Evolutionary conservation across 2,888 invertebrate species (phyloP).

Genomic region (Buathra laborator): DNA sequence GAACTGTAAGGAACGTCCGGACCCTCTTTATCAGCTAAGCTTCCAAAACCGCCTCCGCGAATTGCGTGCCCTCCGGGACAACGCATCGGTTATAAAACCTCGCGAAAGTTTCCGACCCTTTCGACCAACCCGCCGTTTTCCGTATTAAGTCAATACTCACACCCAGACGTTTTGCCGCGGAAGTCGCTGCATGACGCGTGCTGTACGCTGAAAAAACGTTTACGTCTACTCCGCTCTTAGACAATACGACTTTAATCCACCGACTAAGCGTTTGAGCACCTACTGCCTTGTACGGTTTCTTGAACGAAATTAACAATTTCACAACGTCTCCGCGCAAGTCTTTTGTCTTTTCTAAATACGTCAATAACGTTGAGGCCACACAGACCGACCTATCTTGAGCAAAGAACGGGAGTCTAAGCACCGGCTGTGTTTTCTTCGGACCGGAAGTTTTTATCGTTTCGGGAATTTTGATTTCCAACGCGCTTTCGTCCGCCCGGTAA

Average conservation of each 20-base stretch:
- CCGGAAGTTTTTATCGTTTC: not conserved
- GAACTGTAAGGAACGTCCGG: too few relatives aligned
- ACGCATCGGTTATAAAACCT: slow-evolving; percentile 34
- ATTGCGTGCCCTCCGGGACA: not conserved
- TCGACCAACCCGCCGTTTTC: slow-evolving; percentile 51
- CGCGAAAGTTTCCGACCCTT: slow-evolving; percentile 39
- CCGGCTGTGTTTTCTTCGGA: not conserved
- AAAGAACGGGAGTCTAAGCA: not conserved
- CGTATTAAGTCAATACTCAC: slow-evolving; percentile 39
- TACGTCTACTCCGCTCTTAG: slow-evolving; percentile 55
- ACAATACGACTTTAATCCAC: slow-evolving; percentile 53
- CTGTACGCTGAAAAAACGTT: slow-evolving; percentile 61
- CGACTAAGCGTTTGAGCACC: slow-evolving; percentile 52
- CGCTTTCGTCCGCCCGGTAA: not conserved
- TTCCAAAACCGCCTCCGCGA: slow-evolving; percentile 23
- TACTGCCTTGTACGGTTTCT: slow-evolving; percentile 50
- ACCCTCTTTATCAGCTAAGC: not conserved
- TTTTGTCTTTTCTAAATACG: slow-evolving; percentile 38
- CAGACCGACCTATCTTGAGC: slow-evolving; percentile 17
- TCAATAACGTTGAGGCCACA: slow-evolving; percentile 32
- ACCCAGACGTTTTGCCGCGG: slow-evolving; percentile 29
- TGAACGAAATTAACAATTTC: slow-evolving; percentile 11
- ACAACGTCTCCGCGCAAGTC: not conserved
- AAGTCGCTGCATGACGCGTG: slow-evolving; percentile 63
- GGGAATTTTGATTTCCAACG: not conserved